A percentile compares a stretch with the other conserved stretches of the same genome.
Conservation (phyloP, 2,113 vertebrate species). For the Lophotis ruficrista region DNA sequence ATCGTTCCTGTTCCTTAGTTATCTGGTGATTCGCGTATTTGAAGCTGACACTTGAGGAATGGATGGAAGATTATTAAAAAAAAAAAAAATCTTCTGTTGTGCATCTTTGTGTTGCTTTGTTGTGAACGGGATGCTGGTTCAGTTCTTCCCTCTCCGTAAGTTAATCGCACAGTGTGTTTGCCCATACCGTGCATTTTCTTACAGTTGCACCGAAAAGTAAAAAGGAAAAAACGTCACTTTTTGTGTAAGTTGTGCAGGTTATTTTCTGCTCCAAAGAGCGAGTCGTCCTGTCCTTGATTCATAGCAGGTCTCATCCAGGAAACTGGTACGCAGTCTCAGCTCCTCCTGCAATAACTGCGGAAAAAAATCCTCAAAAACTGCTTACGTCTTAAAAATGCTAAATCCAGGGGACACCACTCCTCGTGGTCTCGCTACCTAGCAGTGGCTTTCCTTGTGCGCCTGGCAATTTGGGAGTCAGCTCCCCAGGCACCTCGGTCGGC, state of each 20-base stretch:
- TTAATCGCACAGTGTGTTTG: accelerated
- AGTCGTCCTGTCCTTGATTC: neutral
- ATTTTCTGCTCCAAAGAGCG: neutral
- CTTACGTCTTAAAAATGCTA: accelerated
- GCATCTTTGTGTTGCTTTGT: neutral
- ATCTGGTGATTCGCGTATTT: accelerated
- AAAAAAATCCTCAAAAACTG: neutral
- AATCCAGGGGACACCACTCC: neutral
- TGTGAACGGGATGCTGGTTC: neutral
- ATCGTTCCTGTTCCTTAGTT: neutral
- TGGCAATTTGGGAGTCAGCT: accelerated
- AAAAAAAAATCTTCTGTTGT: neutral
- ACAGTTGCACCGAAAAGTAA: neutral
- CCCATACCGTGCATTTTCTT: neutral
- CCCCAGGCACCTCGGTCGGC: accelerated
- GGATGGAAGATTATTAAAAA: neutral
- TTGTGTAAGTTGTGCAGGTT: neutral
- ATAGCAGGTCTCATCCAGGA: neutral
- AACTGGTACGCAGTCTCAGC: neutral
- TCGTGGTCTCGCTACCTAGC: accelerated
- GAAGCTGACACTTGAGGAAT: neutral
- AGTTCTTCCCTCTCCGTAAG: accelerated
- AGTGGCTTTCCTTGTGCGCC: neutral
- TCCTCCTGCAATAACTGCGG: neutral
- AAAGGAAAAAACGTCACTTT: neutral